Conservation (phyloP, 1,140 invertebrate species). For the Ctenoplectra terminalis region DNA sequence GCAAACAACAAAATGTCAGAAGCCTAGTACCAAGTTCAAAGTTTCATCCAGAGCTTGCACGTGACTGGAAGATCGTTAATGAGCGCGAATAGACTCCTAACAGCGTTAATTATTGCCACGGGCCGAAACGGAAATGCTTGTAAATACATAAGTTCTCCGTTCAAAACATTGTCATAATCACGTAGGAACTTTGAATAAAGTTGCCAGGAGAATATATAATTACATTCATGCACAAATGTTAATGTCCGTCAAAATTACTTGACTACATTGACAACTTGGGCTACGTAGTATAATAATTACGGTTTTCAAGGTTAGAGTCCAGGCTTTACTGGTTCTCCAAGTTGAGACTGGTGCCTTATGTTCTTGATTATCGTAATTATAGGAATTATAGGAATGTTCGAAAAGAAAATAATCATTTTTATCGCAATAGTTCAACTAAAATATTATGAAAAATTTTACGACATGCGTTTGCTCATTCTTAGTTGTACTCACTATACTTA, state of each 20-base stretch:
- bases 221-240: not conserved
- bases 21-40: slow-evolving; percentile 20
- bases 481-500: no score
- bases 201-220: not conserved
- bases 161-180: slow-evolving; percentile 60
- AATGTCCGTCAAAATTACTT: slow-evolving; percentile 18
- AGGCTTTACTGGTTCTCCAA: not conserved
- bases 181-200: slow-evolving; percentile 26
- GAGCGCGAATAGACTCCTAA: slow-evolving; percentile 47
- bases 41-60: slow-evolving; percentile 13
- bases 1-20: slow-evolving; percentile 7
- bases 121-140: slow-evolving; percentile 47
- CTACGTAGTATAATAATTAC: slow-evolving; percentile 11
- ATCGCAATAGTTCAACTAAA: no score
- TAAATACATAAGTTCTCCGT: slow-evolving; percentile 51
- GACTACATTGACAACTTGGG: not conserved
- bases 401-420: no score
- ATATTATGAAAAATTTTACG: no score
- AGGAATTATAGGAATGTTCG: no score
- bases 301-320: not conserved
- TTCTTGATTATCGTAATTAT: not conserved
- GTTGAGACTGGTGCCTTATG: not conserved
- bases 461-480: no score
- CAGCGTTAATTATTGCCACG: slow-evolving; percentile 49
- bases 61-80: slow-evolving; percentile 47